Evolutionary conservation across 1,140 invertebrate species (phyloP).

Genomic region (Zaprionus camerounensis): DNA sequence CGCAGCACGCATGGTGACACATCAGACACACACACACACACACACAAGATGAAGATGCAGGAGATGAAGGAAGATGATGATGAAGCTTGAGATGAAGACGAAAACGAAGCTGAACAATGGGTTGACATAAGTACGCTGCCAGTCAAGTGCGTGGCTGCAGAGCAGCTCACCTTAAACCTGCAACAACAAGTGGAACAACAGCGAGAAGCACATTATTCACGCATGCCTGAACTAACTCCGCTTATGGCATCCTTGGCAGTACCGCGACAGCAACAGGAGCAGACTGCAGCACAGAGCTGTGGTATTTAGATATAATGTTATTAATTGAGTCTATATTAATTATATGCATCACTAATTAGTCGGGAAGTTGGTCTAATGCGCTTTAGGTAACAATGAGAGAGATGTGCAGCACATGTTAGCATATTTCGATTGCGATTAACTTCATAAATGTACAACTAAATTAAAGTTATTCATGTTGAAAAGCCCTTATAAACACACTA

Average conservation of each 20-base stretch:
- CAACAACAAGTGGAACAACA: slow-evolving; percentile 16
- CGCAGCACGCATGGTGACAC: slow-evolving; percentile 51
- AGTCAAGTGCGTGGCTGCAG: slow-evolving; percentile 15
- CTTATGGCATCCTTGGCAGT: slow-evolving; percentile 1
- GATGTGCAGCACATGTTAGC: not conserved
- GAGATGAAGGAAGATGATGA: not conserved
- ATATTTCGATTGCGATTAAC: not conserved
- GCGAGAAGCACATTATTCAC: slow-evolving; percentile 23
- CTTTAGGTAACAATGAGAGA: not conserved
- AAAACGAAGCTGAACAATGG: slow-evolving; percentile 31
- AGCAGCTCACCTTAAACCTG: slow-evolving; percentile 16
- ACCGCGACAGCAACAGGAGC: not conserved
- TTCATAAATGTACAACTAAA: too few species aligned
- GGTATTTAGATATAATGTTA: slow-evolving; percentile 4
- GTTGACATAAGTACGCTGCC: slow-evolving; percentile 24
- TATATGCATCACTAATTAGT: slow-evolving; percentile 60
- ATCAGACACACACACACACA: slow-evolving; percentile 20
- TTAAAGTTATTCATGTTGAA: too few species aligned
- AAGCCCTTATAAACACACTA: too few species aligned
- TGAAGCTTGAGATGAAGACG: slow-evolving; percentile 8
- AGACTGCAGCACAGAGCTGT: not conserved
- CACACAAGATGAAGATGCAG: slow-evolving; percentile 16
- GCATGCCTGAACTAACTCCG: slow-evolving; percentile 28
- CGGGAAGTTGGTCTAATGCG: slow-evolving; percentile 1
- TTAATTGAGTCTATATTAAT: slow-evolving; percentile 44